Evolutionary conservation across 2,113 vertebrate species (phyloP), one percentile per base, ranked within the genome.

Genomic region (Thomomys bottae): DNA sequence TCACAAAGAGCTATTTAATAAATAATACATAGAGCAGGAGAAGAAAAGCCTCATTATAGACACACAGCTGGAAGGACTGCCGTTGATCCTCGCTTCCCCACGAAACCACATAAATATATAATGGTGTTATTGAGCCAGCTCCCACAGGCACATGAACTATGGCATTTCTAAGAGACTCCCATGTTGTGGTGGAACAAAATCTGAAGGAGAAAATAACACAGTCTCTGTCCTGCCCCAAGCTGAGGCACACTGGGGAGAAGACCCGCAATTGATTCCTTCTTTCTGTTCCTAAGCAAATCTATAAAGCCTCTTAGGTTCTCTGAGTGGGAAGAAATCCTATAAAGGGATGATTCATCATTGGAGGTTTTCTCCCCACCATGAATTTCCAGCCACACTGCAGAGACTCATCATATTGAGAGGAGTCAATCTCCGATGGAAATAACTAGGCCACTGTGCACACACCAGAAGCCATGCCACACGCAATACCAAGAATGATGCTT

Each of bases 51-150:
- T 84, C 94, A 77, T 61, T 81, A 34, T 32, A n/a, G 66, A 89
- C 73, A 75, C 75, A 45, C 20, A 90, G 18, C 61, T 93, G 76
- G 90, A 67, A 91, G 91, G 64, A 40, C 83, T 54, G 84, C 42
- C 36, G 89, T 73, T 73, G 90, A 95, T 85, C 93, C 79, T 77
- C 28, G 68, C 78, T 86, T 87, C 71, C 67, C 79, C 92, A 92
- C 82, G 88, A 93, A 95, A 64, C 90, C 79, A 9, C 90, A 93
- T 84, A 72, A 94, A 93, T 94, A 95, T 59, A 63, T 93, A 93
- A 94, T 88, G 80, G 36, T 42, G n/a, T 49, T 85, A 95, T 86
- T 85, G 79, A 94, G 36, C 88, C 45, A 72, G 59, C 68, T 66
- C 61, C 85, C 9, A 87, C 67, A 49, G 14, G n/a, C 23, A 34